A percentile compares a stretch with the other conserved stretches of the same genome.
phyloP scores from a whole-genome alignment of 1,140 invertebrate genomes.

The Teleopsis dalmanni region DNA sequence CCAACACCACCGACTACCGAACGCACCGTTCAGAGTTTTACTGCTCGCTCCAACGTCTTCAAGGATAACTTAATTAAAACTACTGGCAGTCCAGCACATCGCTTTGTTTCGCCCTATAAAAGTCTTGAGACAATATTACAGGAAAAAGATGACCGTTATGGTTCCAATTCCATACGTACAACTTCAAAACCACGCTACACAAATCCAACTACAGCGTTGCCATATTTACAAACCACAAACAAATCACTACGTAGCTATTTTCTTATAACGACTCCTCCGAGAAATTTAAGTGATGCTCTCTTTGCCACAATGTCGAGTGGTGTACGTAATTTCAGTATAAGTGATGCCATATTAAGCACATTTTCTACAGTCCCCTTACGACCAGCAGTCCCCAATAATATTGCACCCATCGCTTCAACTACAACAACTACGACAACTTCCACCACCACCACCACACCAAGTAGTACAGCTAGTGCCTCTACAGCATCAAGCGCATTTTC shows the following conservation, averaged over 20 bases:
- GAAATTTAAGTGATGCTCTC: slow-evolving; percentile 22
- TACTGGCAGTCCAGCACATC: slow-evolving; percentile 23
- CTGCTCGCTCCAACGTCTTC: slow-evolving; percentile 23
- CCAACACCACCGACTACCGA: slow-evolving; percentile 15
- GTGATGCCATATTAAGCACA: slow-evolving; percentile 31
- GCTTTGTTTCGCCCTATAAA: slow-evolving; percentile 40
- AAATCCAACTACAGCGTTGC: slow-evolving; percentile 3
- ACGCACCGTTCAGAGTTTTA: slow-evolving; percentile 19
- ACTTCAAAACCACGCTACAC: slow-evolving; percentile 22
- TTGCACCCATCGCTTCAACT: neutral
- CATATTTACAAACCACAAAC: slow-evolving; percentile 22
- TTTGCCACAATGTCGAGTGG: slow-evolving; percentile 22
- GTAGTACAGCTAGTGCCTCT: slow-evolving; percentile 6
- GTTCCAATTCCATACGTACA: slow-evolving; percentile 12
- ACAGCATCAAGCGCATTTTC: slow-evolving; percentile 18
- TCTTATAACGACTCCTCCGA: slow-evolving; percentile 14
- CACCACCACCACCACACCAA: slow-evolving; percentile 10
- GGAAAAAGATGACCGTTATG: slow-evolving; percentile 24
- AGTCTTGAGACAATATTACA: slow-evolving; percentile 37
- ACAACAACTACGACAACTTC: slow-evolving; percentile 15
- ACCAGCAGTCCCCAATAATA: neutral
- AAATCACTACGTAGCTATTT: slow-evolving; percentile 27
- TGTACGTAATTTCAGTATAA: slow-evolving; percentile 32
- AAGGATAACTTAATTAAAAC: slow-evolving; percentile 32
- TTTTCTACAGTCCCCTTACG: slow-evolving; percentile 20